phyloP scores from a whole-genome alignment of 1,140 invertebrate species.

The Hyposmocoma kahamanoa region DNA sequence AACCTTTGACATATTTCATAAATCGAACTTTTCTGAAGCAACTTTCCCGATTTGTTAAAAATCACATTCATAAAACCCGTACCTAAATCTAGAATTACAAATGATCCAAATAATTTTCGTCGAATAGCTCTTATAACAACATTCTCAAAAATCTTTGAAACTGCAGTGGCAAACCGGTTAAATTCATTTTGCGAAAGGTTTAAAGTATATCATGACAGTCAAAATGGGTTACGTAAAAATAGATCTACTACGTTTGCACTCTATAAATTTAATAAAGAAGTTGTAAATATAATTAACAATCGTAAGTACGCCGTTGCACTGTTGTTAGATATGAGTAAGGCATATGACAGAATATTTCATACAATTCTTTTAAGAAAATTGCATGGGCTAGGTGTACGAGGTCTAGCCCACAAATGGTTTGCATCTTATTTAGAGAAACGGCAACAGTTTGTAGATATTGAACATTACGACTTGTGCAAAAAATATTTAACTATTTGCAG shows the following conservation, averaged over 20 bases:
- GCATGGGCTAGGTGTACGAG: neutral
- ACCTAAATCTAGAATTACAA: neutral
- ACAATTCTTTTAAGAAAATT: slow-evolving; percentile 7
- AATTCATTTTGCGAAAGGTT: slow-evolving; percentile 2
- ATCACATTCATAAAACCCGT: neutral
- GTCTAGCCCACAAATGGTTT: slow-evolving; percentile 5
- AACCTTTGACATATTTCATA: neutral
- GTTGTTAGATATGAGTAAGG: slow-evolving; percentile 5
- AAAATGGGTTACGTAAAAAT: slow-evolving; percentile 6
- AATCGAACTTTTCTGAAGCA: slow-evolving; percentile 2
- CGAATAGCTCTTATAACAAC: slow-evolving; percentile 2
- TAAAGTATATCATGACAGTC: neutral
- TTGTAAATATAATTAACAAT: neutral
- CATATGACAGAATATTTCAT: slow-evolving; percentile 6
- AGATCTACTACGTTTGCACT: slow-evolving; percentile 2
- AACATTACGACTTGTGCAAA: neutral
- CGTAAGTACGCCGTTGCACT: slow-evolving; percentile 3
- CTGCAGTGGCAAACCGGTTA: neutral
- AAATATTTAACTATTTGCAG: neutral
- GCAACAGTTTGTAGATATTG: neutral
- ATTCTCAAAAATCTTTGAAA: slow-evolving; percentile 4
- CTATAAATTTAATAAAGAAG: slow-evolving; percentile 3
- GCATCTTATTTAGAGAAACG: slow-evolving; percentile 4
- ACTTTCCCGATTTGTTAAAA: neutral
- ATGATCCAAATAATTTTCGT: neutral